Percentiles rank a stretch among this genome's conserved stretches.
These are phyloP conservation scores for Atopsyche davidsoni DNA, from an alignment of 1,140 invertebrate species.

Conservation along the genomic window DNA sequence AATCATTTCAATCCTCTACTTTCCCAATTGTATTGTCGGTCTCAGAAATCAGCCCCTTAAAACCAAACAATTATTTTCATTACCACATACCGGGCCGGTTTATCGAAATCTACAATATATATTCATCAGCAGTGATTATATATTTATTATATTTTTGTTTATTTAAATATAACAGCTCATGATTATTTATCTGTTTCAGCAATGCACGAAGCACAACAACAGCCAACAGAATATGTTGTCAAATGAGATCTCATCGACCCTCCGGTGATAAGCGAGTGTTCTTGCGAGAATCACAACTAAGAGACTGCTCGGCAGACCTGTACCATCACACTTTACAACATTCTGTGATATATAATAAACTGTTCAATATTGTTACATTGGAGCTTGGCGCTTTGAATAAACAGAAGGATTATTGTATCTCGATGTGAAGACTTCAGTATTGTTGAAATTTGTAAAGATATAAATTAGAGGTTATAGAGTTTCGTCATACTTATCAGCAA, in stretches of 20 bases:
- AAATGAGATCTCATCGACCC: constrained; percentile 45
- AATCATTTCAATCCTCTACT: too few relatives aligned
- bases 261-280: constrained; percentile 42
- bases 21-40: too few relatives aligned
- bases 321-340: constrained; percentile 30
- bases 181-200: constrained; percentile 37
- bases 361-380: constrained; percentile 30
- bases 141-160: constrained; percentile 1
- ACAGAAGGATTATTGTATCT: constrained; percentile 15
- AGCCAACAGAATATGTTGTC: constrained; percentile 46
- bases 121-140: too few relatives aligned
- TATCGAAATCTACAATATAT: too few relatives aligned
- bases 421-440: constrained; percentile 28
- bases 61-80: too few relatives aligned
- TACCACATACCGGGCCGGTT: too few relatives aligned
- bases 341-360: constrained; percentile 30
- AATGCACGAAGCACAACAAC: constrained; percentile 39
- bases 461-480: constrained; percentile 14
- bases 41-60: too few relatives aligned
- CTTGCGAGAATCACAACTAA: background rate
- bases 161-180: background rate
- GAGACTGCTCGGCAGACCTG: constrained; percentile 21
- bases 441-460: constrained; percentile 23
- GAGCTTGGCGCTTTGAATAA: constrained; percentile 27
- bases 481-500: constrained; percentile 16